Evolutionary conservation across 2,888 invertebrate genomes (phyloP), one percentile per base, ranked within the genome.

Genomic region (Frankliniella fusca): DNA sequence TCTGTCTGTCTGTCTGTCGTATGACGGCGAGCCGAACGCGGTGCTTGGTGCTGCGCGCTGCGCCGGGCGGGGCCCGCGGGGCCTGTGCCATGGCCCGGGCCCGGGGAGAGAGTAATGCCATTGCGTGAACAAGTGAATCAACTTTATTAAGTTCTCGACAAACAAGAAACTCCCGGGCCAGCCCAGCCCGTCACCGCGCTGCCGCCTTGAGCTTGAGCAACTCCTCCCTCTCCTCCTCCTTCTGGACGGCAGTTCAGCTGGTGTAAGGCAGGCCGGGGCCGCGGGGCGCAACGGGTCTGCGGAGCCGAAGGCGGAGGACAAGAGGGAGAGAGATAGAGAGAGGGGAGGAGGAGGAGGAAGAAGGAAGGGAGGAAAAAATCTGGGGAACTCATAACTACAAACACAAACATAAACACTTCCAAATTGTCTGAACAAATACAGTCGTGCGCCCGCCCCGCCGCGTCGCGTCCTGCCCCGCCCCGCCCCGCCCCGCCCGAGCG

Each of bases 161-260:
- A 61, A 61, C 61, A 61, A 61, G 61, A 61, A 61, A 61, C 61
- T 61, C 61, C 61, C n/a, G n/a, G n/a, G n/a, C n/a, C n/a, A n/a
- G n/a, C n/a, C 61, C 61, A 18, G 0, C n/a, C 61, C 61, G 61
- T 61, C 61, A n/a, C 61, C 38, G 38, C 38, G 38, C 38, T 38
- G 38, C 38, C 38, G 38, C 38, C 38, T 38, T 38, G 38, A 38
- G 38, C 38, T 38, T 38, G 38, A 38, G 38, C 38, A 38, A 38
- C 38, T 38, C n/a, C 61, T 61, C 11, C 20, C 15, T 3, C 61
- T 61, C 61, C 7, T 18, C n/a, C 61, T 61, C 15, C n/a, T 18
- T 15, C 54, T 54, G 11, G 61, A n/a, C 61, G 20, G 61, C 38
- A 38, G 38, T 5, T 38, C 38, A 38, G 38, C 38, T 38, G 38